A percentile compares a stretch with the other conserved stretches of the same genome.
Conservation (phyloP, 2,888 invertebrate genomes). For the Tetrapedia diversipes region DNA sequence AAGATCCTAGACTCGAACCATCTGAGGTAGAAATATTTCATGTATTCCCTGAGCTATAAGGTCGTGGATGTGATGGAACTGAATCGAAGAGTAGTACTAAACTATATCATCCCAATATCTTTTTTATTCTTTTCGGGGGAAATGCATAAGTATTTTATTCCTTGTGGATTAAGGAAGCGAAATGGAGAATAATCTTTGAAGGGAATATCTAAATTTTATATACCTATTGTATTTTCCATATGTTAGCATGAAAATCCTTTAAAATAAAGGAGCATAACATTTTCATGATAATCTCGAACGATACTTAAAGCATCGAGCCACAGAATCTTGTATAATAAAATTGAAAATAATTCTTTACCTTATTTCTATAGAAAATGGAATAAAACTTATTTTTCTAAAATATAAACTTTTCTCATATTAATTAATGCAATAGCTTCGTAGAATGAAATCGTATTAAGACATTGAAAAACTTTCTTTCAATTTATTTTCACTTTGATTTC, state of each 20-base stretch:
- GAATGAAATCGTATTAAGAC: neutral
- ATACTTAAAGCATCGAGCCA: neutral
- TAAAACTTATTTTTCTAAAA: too few relatives aligned
- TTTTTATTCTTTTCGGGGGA: neutral
- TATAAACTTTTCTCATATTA: neutral
- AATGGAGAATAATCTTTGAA: neutral
- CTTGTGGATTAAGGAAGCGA: neutral
- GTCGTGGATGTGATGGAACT: neutral
- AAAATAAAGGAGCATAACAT: neutral
- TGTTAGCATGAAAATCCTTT: neutral
- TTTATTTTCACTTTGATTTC: conserved; percentile 3
- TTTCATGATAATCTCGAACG: neutral
- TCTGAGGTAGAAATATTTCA: neutral
- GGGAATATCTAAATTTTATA: neutral
- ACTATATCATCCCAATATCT: neutral
- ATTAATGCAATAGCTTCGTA: neutral
- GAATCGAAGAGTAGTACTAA: neutral
- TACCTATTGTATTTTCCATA: neutral
- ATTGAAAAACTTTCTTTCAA: too few relatives aligned
- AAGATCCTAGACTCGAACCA: neutral
- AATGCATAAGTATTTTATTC: conserved; percentile 4
- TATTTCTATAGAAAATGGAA: neutral
- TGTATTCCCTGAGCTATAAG: neutral
- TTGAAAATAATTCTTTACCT: neutral
- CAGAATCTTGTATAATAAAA: neutral